Conservation (phyloP, 2,113 vertebrate species). For the Brachypteracias leptosomus region DNA sequence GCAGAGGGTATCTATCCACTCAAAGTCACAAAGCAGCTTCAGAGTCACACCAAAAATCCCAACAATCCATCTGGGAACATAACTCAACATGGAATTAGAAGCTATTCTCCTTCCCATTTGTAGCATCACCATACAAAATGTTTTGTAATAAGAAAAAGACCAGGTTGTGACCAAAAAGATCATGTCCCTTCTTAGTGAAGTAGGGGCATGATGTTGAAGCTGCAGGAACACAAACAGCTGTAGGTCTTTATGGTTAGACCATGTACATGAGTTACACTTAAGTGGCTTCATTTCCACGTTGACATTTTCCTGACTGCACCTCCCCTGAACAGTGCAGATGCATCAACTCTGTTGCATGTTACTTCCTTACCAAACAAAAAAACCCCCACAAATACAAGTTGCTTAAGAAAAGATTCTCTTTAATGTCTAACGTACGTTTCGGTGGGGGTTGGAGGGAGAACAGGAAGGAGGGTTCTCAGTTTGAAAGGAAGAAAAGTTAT, state of each 20-base stretch:
- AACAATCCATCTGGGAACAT: not conserved
- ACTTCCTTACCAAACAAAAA: not conserved
- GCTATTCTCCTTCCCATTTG: not conserved
- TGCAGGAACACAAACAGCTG: not conserved
- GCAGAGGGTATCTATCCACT: too few relatives aligned
- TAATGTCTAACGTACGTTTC: not conserved
- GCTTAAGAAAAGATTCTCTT: not conserved
- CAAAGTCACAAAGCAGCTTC: not conserved
- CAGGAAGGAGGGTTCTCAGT: not conserved
- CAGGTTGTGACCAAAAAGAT: not conserved
- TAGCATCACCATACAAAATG: not conserved
- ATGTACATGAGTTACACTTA: not conserved
- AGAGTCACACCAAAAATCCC: not conserved
- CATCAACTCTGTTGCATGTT: not conserved
- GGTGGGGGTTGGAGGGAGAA: not conserved
- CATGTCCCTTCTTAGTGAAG: not conserved
- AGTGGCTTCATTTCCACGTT: not conserved
- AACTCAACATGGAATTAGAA: not conserved
- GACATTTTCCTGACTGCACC: accelerated
- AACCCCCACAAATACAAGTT: accelerated
- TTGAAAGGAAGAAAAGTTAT: not conserved
- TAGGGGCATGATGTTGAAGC: not conserved
- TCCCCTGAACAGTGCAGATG: not conserved
- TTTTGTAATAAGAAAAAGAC: not conserved
- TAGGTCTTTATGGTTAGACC: not conserved